Evolutionary conservation across 2,113 vertebrate species (phyloP).

Genomic region (Gobio gobio): DNA sequence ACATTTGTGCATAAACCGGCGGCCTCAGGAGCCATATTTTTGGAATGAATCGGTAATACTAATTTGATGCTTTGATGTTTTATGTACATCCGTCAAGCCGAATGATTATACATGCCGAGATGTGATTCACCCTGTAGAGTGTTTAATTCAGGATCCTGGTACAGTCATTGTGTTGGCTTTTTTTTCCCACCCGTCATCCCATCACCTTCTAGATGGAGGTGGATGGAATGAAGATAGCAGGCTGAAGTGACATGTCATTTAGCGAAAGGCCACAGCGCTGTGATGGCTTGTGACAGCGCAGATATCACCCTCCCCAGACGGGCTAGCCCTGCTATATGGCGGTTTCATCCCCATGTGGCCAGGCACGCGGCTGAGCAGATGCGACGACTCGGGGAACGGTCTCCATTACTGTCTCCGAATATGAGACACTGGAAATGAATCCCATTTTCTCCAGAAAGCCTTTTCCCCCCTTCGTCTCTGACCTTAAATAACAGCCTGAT

Average conservation of each 20-base stretch:
- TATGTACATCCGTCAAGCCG: slow-evolving; percentile 4
- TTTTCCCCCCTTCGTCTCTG: slow-evolving; percentile 64
- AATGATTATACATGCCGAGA: neutral
- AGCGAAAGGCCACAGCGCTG: slow-evolving; percentile 46
- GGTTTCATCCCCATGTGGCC: slow-evolving; percentile 17
- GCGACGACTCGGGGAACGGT: slow-evolving; percentile 60
- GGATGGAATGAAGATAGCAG: slow-evolving; percentile 43
- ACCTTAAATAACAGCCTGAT: slow-evolving; percentile 80
- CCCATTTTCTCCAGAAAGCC: slow-evolving; percentile 69
- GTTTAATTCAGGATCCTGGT: slow-evolving; percentile 28
- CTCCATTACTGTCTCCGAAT: slow-evolving; percentile 67
- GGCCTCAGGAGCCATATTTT: slow-evolving; percentile 7
- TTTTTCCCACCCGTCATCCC: slow-evolving; percentile 22
- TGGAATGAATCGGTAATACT: slow-evolving; percentile 11
- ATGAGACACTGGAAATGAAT: slow-evolving; percentile 79
- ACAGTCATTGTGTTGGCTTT: slow-evolving; percentile 26
- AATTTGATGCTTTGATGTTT: slow-evolving; percentile 36
- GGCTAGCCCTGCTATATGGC: neutral
- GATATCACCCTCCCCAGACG: slow-evolving; percentile 32
- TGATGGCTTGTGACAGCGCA: slow-evolving; percentile 57
- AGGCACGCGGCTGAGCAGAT: slow-evolving; percentile 59
- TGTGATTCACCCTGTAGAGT: slow-evolving; percentile 1
- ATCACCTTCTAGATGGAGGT: slow-evolving; percentile 34
- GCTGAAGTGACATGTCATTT: slow-evolving; percentile 59
- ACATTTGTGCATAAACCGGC: neutral